Percentiles rank a stretch among this genome's conserved stretches.
phyloP scores from a whole-genome alignment of 2,888 invertebrate genomes.

The Philonicus albiceps region DNA sequence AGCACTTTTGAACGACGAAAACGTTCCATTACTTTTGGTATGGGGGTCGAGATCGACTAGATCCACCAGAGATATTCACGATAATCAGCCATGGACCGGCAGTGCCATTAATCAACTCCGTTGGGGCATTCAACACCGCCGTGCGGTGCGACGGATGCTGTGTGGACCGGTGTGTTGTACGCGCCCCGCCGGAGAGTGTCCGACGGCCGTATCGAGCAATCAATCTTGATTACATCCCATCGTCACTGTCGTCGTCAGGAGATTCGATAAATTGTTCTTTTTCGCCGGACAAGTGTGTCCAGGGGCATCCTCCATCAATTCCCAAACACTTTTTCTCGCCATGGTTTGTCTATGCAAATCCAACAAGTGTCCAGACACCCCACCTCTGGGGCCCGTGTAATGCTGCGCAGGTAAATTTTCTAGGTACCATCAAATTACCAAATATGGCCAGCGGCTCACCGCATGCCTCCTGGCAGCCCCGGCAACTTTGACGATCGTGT shows the following conservation, averaged over 20 bases:
- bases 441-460: slow-evolving; percentile 1
- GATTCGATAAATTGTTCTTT: background rate
- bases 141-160: background rate
- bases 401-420: background rate
- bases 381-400: background rate
- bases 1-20: background rate
- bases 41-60: background rate
- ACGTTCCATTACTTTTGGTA: background rate
- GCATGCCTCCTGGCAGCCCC: background rate
- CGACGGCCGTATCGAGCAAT: slow-evolving; percentile 6
- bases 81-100: background rate
- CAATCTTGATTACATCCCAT: slow-evolving; percentile 39
- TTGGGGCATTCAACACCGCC: background rate
- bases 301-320: slow-evolving; percentile 32
- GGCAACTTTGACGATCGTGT: background rate
- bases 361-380: slow-evolving; percentile 36
- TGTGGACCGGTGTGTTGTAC: background rate
- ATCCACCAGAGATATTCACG: background rate
- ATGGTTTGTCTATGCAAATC: slow-evolving; percentile 28
- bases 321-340: slow-evolving; percentile 24
- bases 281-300: background rate
- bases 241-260: slow-evolving; percentile 26
- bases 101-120: background rate
- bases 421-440: slow-evolving; percentile 29
- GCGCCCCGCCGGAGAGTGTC: background rate